Percentiles rank a stretch among this genome's conserved stretches.
Evolutionary conservation across 2,113 vertebrate genomes (phyloP).

Genomic region (Odontesthes bonariensis): DNA sequence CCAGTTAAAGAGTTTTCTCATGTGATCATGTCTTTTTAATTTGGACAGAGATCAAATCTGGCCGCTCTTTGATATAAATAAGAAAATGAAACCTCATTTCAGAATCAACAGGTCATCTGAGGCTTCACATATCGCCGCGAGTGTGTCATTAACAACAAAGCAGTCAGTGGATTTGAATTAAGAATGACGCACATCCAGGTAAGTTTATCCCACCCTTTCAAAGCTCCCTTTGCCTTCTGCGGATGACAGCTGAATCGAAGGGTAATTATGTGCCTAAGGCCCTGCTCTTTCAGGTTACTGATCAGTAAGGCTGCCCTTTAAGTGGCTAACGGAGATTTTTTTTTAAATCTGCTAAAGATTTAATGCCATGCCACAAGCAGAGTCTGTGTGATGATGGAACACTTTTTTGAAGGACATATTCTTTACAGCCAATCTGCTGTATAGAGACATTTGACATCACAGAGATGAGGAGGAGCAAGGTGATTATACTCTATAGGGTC

Average conservation of each 20-base stretch:
- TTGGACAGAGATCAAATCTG: slow-evolving; percentile 5
- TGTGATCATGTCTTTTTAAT: slow-evolving; percentile 3
- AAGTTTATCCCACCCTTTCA: slow-evolving; percentile 10
- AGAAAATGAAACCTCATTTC: slow-evolving; percentile 15
- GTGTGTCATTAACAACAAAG: slow-evolving; percentile 9
- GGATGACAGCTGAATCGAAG: slow-evolving; percentile 42
- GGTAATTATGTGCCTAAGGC: slow-evolving; percentile 35
- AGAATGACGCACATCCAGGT: slow-evolving; percentile 48
- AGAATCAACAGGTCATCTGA: slow-evolving; percentile 35
- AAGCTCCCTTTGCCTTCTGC: slow-evolving; percentile 5
- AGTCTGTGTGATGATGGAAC: background rate
- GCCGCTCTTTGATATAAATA: slow-evolving; percentile 27
- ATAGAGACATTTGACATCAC: background rate
- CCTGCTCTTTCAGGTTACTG: background rate
- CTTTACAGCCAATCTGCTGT: background rate
- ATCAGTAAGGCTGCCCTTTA: background rate
- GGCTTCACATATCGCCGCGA: slow-evolving; percentile 9
- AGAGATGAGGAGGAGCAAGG: background rate
- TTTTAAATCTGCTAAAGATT: background rate
- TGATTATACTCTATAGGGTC: background rate
- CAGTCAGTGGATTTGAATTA: slow-evolving; percentile 17
- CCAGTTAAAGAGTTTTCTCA: too few relatives aligned
- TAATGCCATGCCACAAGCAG: background rate
- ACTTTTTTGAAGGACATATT: background rate
- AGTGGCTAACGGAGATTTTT: background rate